Percentiles rank a stretch among this genome's conserved stretches.
Conservation (phyloP, 2,888 invertebrate genomes). For the Torymus texanus region DNA sequence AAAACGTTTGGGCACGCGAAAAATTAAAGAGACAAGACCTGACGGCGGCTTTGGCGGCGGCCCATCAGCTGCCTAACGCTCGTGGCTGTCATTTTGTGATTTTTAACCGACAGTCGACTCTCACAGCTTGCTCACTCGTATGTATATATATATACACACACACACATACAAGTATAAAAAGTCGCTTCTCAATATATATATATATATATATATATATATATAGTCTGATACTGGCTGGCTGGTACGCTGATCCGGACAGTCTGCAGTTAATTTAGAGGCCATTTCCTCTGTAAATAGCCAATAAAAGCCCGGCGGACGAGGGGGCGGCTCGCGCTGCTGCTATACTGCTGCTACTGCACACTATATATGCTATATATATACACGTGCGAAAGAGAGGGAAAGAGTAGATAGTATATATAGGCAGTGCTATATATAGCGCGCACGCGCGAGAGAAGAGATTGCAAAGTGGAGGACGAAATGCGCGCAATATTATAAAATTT, state of each 20-base stretch:
- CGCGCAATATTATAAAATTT: conserved; percentile 75
- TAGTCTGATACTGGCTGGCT: conserved; percentile 11
- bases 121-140: too few relatives aligned
- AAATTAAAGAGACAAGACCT: too few relatives aligned
- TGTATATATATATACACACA: too few relatives aligned
- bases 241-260: conserved; percentile 71
- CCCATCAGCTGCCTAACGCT: too few relatives aligned
- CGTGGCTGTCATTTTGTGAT: too few relatives aligned
- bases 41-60: too few relatives aligned
- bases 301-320: conserved; percentile 70
- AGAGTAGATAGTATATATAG: not conserved
- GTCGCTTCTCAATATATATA: too few relatives aligned
- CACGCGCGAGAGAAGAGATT: conserved; percentile 49
- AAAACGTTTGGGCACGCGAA: too few relatives aligned
- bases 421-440: conserved; percentile 16
- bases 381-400: conserved; percentile 21
- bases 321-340: conserved; percentile 24
- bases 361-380: conserved; percentile 28
- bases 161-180: too few relatives aligned
- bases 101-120: too few relatives aligned
- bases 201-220: conserved; percentile 62
- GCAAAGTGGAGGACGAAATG: conserved; percentile 58
- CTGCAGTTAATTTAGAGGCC: conserved; percentile 75
- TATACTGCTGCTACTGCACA: conserved; percentile 12
- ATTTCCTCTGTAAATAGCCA: conserved; percentile 75